Base-by-base conservation (phyloP, 2,113 vertebrate species). In the Gracilinanus agilis region DNA sequence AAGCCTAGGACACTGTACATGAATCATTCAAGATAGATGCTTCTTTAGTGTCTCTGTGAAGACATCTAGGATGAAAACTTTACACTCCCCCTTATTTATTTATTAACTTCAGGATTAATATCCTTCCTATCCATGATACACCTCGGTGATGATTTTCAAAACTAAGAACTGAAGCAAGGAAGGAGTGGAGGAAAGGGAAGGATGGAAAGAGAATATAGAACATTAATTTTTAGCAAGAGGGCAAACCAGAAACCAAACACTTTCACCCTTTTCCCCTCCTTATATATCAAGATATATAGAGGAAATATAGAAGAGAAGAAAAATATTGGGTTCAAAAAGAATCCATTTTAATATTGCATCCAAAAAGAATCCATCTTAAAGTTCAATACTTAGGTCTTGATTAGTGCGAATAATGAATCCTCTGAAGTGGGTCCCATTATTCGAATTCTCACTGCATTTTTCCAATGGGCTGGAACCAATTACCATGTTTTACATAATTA, bases 141-240 rank as follows among this genome's bases (percentile, higher is more conserved):
- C 8, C 9, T 94, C 55, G 90, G 53, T 13, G 58, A 91, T 75
- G 92, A 54, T 83, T 90, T 91, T 94, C 34, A 90, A 19, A 54
- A 44, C 44, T 92, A 67, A 53, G 75, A 53, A 40, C 44, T 44
- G 8, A 53, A 91, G 53, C 88, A n/a, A 54, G 55, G 91, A 61
- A 94, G 90, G 27, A 90, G 90, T 88, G 25, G 55, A 61, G 24
- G 24, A 91, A 27, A n/a, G 94, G 54, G 61, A 91, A 91, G n/a
- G 93, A 53, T 75, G 53, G 29, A 58, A 12, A 90, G 25, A 49
- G 34, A 92, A 90, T 54, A 44, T 9, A n/a, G 25, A 34, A 54
- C 55, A 91, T 90, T 88, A 58, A 29, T 92, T 92, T 49, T 61
- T 49, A 58, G 44, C 12, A 24, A 4, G 95, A 94, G 88, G 58